These are phyloP conservation scores for Bubo scandiacus DNA, from an alignment of 2,113 vertebrate species.

Conservation along the genomic window DNA sequence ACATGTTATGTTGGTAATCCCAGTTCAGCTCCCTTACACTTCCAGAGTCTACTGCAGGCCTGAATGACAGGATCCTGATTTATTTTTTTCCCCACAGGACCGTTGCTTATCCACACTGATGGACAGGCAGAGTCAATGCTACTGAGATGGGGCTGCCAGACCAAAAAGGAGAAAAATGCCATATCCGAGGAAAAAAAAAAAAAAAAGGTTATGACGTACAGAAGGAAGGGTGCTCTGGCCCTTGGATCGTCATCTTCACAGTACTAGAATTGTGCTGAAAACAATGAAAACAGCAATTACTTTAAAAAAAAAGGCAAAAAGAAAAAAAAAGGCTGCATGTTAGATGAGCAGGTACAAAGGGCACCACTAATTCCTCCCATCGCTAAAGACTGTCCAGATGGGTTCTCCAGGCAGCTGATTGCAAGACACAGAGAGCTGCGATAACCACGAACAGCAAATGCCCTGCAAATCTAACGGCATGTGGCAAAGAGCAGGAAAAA, in stretches of 20 bases:
- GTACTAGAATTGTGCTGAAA: not conserved
- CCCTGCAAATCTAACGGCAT: not conserved
- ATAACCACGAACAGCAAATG: rapidly evolving
- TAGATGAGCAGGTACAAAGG: not conserved
- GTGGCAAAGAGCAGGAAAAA: not conserved
- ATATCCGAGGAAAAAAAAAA: rapidly evolving
- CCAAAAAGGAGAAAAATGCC: not conserved
- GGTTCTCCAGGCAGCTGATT: not conserved
- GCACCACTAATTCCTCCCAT: not conserved
- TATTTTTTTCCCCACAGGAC: not conserved
- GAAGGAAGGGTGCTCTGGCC: not conserved
- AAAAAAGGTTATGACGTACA: not conserved
- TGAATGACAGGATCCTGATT: not conserved
- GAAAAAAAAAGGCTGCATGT: not conserved
- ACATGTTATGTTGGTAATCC: rapidly evolving
- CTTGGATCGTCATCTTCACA: not conserved
- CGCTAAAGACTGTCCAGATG: not conserved
- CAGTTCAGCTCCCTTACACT: not conserved
- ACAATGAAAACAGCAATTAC: not conserved
- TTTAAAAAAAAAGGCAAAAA: not conserved
- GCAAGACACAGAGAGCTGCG: not conserved
- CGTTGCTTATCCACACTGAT: rapidly evolving
- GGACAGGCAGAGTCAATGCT: not conserved
- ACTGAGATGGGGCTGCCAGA: not conserved
- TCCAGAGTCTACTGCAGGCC: not conserved